A percentile compares a stretch with the other conserved stretches of the same genome.
Evolutionary conservation across 2,113 vertebrate genomes (phyloP).

Genomic region (Campylomormyrus numenius): DNA sequence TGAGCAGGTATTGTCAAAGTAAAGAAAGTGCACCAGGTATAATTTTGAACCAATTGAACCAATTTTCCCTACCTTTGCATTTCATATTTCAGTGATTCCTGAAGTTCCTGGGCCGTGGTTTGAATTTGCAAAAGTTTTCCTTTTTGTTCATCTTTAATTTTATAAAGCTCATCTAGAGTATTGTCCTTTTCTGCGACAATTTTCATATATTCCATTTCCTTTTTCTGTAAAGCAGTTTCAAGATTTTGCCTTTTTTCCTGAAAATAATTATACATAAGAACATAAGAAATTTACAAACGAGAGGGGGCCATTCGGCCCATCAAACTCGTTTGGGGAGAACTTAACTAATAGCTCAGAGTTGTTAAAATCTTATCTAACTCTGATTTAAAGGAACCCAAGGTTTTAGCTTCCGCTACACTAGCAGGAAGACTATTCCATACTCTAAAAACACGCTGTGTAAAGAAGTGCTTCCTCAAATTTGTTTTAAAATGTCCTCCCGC

Average conservation of each 20-base stretch:
- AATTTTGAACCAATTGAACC: neutral
- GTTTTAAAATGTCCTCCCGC: too few species aligned
- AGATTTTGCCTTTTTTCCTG: conserved; percentile 58
- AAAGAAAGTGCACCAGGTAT: neutral
- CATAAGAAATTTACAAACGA: too few species aligned
- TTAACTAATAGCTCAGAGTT: too few species aligned
- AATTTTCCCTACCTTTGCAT: conserved; percentile 61
- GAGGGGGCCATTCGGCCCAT: too few species aligned
- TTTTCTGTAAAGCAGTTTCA: conserved; percentile 58
- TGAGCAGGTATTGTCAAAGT: neutral
- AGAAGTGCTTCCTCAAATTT: too few species aligned
- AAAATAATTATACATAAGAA: conserved; percentile 27
- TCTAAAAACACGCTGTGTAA: too few species aligned
- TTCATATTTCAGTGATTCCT: conserved; percentile 60
- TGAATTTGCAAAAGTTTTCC: conserved; percentile 59
- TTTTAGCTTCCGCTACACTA: too few species aligned
- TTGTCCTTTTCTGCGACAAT: conserved; percentile 64
- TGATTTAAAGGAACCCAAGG: too few species aligned
- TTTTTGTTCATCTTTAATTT: conserved; percentile 54
- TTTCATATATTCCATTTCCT: conserved; percentile 54
- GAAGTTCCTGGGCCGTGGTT: conserved; percentile 49
- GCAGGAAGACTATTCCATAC: too few species aligned
- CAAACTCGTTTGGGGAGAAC: too few species aligned
- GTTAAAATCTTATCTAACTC: too few species aligned
- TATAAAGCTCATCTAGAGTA: conserved; percentile 62